Percentiles rank a stretch among this genome's conserved stretches.
phyloP scores from a whole-genome alignment of 53 echinoderm and acorn worm genomes.

The Holothuria leucospilota region DNA sequence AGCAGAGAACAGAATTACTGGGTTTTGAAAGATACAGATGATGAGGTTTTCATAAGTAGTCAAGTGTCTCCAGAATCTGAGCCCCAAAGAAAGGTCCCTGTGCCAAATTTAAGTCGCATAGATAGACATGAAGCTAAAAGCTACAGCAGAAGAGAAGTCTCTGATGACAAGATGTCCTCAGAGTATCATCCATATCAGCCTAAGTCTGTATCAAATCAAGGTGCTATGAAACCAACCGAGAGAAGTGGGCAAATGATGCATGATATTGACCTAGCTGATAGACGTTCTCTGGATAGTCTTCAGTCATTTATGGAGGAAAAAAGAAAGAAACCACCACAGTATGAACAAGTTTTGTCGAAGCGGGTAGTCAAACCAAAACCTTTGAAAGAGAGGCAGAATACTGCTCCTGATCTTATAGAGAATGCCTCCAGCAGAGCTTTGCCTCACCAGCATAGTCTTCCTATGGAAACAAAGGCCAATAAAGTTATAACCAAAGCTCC shows the following conservation, averaged over 20 bases:
- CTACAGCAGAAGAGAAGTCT: background rate
- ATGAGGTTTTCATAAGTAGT: conserved; percentile 40
- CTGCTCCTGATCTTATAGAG: conserved; percentile 26
- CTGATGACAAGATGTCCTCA: background rate
- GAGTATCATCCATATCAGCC: background rate
- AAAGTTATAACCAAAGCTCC: background rate
- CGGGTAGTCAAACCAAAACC: conserved; percentile 31
- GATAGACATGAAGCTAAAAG: background rate
- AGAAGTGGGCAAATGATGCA: background rate
- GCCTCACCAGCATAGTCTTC: background rate
- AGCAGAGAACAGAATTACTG: background rate
- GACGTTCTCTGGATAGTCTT: conserved; percentile 23
- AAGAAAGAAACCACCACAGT: conserved; percentile 30
- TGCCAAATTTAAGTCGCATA: background rate
- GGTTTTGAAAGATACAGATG: conserved; percentile 15
- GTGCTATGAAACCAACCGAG: background rate
- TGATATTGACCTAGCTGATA: background rate
- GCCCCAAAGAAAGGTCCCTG: background rate
- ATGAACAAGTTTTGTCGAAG: conserved; percentile 23
- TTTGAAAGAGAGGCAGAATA: conserved; percentile 22
- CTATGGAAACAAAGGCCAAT: background rate
- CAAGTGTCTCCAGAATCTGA: conserved; percentile 27
- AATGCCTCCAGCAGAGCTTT: background rate
- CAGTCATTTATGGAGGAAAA: conserved; percentile 35
- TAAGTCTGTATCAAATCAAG: background rate